Percentiles rank a stretch among this genome's conserved stretches.
These are phyloP conservation scores for Ornithorhynchus anatinus DNA, from an alignment of 2,113 vertebrate species.

Conservation along the genomic window DNA sequence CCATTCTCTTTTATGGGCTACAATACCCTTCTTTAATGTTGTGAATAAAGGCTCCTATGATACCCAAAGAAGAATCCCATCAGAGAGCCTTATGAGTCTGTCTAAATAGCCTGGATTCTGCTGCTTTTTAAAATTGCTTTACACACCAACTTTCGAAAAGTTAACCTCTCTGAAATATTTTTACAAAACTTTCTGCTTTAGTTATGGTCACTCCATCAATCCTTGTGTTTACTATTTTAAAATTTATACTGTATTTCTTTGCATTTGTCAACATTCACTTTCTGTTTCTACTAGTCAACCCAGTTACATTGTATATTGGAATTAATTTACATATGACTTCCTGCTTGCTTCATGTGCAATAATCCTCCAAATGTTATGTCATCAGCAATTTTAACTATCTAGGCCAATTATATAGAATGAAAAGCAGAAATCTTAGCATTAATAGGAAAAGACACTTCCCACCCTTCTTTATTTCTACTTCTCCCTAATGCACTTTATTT, in stretches of 20 bases:
- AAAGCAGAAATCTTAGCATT: constrained; percentile 24
- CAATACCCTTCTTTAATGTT: constrained; percentile 30
- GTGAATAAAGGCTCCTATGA: constrained; percentile 5
- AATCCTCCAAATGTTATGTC: constrained; percentile 29
- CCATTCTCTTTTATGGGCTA: constrained; percentile 18
- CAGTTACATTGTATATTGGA: constrained; percentile 38
- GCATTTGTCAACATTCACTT: constrained; percentile 47
- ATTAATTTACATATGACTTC: constrained; percentile 54
- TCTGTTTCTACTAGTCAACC: constrained; percentile 39
- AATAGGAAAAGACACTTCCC: not conserved
- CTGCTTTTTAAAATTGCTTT: constrained; percentile 17
- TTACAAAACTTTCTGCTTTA: not conserved
- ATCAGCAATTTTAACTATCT: constrained; percentile 43
- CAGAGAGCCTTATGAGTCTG: constrained; percentile 19
- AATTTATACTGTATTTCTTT: constrained; percentile 27
- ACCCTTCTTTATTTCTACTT: too few relatives aligned
- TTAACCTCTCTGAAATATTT: not conserved
- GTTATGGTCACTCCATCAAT: not conserved
- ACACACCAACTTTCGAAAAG: constrained; percentile 13
- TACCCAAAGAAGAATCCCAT: constrained; percentile 26
- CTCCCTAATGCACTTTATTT: too few relatives aligned
- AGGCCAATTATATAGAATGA: constrained; percentile 37
- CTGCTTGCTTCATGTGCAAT: constrained; percentile 26
- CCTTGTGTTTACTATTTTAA: constrained; percentile 14
- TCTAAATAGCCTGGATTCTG: constrained; percentile 4